These are phyloP conservation scores for Gasterosteus nipponicus DNA, from an alignment of 2,113 vertebrate species.

Conservation along the genomic window DNA sequence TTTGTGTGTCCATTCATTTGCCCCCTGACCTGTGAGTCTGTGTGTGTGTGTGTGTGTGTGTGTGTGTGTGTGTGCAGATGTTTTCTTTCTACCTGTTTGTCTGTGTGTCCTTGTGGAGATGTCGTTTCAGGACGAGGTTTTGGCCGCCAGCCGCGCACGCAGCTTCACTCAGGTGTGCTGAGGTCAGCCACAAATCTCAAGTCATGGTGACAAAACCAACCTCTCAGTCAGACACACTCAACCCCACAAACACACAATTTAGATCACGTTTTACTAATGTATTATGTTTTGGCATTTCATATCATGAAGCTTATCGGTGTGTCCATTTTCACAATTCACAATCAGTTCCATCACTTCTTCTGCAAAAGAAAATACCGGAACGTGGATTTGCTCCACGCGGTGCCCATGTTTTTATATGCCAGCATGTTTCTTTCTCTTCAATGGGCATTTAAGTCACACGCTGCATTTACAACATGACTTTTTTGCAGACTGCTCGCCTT, in stretches of 20 bases:
- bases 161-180: conserved; percentile 38
- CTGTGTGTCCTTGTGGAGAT: conserved; percentile 11
- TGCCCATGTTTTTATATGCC: neutral
- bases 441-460: neutral
- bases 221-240: neutral
- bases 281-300: neutral
- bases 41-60: neutral
- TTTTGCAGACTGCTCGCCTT: no score
- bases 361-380: neutral
- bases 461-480: neutral
- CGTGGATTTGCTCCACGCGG: neutral
- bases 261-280: neutral
- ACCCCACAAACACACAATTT: neutral
- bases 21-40: neutral
- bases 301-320: neutral
- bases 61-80: neutral
- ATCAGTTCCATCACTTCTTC: neutral
- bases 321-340: neutral
- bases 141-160: conserved; percentile 7
- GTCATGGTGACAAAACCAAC: conserved; percentile 28
- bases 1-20: no score
- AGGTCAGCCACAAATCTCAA: conserved; percentile 23
- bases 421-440: neutral
- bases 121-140: conserved; percentile 10
- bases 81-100: neutral